Evolutionary conservation across 2,113 vertebrate genomes (phyloP), one percentile per base, ranked within the genome.

Genomic region (Setophaga coronata): DNA sequence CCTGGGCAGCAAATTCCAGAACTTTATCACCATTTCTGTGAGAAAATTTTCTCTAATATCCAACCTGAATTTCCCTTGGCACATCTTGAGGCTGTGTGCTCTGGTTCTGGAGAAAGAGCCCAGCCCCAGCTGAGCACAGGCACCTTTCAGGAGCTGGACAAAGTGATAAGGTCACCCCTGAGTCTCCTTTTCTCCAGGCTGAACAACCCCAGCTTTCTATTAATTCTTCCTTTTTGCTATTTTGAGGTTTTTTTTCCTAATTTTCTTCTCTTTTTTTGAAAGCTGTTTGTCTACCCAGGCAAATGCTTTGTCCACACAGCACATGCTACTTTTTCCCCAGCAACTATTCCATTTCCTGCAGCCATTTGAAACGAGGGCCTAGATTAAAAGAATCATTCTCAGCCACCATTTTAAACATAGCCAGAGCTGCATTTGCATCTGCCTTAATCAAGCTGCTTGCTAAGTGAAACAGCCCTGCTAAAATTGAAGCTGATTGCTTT

Each of bases 401-500:
- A 94, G 67, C 38, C 78, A 62, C 38, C 42, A 71, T 74, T 96
- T 94, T 72, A 87, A 91, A 89, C 67, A 64, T 1, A 89, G 23
- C 34, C 67, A 90, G 85, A 73, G 48, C 40, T 76, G 43, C 70
- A 87, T 95, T 70, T 91, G 80, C 83, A 94, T 82, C 69, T 64
- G 1, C 61, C 54, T 79, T 71, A 51, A 92, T 83, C 76, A 88
- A 94, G 82, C 23, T 48, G 21, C 74, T 96, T 72, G 20, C 45
- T 48, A 80, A 92, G 61, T 24, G 74, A 87, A 91, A 61, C 45
- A 62, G 33, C 54, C 58, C 25, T 71, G 51, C 56, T 51, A 36
- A 95, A 95, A 95, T 95, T 5, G 4, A 56, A 87, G 67, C 58
- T 62, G 83, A 82, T 89, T 78, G 51, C 58, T 72, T 70, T 78